Evolutionary conservation across 1,140 invertebrate species (phyloP), one percentile per base, ranked within the genome.

Genomic region (Macrobrachium rosenbergii): DNA sequence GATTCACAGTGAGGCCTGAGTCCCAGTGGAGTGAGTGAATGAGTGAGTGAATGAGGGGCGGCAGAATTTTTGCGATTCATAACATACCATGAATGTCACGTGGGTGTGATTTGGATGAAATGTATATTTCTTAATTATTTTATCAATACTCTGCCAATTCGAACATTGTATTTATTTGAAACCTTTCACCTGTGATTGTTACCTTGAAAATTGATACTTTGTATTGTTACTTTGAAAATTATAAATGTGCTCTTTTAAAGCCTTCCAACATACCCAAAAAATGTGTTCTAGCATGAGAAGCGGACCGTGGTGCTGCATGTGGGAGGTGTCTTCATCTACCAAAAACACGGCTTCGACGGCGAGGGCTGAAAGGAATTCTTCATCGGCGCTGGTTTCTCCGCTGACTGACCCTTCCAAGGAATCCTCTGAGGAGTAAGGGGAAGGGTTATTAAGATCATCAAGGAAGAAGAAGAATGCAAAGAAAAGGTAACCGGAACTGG

Each of bases 261-360:
- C 17, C 16, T 72, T 12, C 21, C 17, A n/a, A 7, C 85, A 6
- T 63, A 87, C 85, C 85, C 85, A 87, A 67, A 87, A 87, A 43
- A 82, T 63, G 23, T 87, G 85, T 19, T 87, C 85, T 7, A 87
- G 85, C 37, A 81, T 72, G 69, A 87, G 85, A 19, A 87, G 85
- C 3, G 85, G 85, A 19, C 79, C 85, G n/a, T 80, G 77, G 7
- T 63, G 19, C 7, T 52, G 17, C 5, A 87, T 43, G 59, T 87
- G 85, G 8, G 78, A 59, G 60, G 79, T 81, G 85, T 87, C 85
- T 19, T 69, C 62, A 12, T 63, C 75, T 11, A 87, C 60, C 5
- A 87, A 59, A 58, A 87, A 87, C 16, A 73, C 78, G 11, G 85
- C 58, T 28, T 81, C 85, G 67, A 59, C n/a, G 12, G 85, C 85